Conservation (phyloP, 2,113 vertebrate genomes). For the Calyptomena viridis region DNA sequence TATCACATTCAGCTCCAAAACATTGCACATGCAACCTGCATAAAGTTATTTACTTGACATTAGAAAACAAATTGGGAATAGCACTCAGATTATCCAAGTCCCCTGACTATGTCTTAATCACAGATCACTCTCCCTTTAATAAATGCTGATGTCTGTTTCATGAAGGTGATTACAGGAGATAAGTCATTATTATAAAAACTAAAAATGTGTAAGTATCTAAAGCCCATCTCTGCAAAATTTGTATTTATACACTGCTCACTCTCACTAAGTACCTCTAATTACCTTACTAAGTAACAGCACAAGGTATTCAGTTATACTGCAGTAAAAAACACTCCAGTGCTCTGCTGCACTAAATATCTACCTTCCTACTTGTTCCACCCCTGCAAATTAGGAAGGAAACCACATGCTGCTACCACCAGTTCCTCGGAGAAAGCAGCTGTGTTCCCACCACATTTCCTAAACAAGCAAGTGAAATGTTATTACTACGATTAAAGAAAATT, state of each 20-base stretch:
- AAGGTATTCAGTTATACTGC: background rate
- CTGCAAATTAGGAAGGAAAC: background rate
- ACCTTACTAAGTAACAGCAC: background rate
- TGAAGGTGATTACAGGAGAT: background rate
- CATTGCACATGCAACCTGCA: background rate
- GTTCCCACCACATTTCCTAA: background rate
- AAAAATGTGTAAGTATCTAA: background rate
- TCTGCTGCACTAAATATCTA: background rate
- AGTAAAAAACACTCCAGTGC: background rate
- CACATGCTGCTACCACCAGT: background rate
- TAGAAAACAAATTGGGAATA: background rate
- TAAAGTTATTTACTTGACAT: background rate
- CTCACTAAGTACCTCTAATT: background rate
- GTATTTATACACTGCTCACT: background rate
- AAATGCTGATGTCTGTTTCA: background rate
- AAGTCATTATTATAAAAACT: background rate
- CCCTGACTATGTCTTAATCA: background rate
- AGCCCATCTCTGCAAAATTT: background rate
- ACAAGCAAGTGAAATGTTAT: background rate
- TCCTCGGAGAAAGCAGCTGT: background rate
- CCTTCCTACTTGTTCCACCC: background rate
- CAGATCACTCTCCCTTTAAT: background rate
- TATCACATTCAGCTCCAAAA: background rate
- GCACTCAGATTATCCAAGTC: background rate
- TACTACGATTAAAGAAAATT: background rate